phyloP scores from a whole-genome alignment of 2,888 invertebrate genomes.

The Ecliptopera silaceata region DNA sequence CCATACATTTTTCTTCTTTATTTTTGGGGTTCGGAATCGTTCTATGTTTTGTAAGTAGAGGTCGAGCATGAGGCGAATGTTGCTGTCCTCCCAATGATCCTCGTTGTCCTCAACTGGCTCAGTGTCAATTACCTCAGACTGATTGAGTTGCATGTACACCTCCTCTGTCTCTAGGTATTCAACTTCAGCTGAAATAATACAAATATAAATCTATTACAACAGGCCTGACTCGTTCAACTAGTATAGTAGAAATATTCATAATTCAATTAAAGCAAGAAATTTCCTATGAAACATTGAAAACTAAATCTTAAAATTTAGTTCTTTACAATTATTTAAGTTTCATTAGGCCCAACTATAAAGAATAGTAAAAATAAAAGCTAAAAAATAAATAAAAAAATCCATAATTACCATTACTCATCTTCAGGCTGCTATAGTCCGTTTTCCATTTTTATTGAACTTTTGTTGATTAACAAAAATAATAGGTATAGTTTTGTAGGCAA shows the following conservation, averaged over 20 bases:
- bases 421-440: slow-evolving; percentile 1
- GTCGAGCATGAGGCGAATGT: slow-evolving; percentile 59
- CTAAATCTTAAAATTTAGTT: too few species aligned
- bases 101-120: slow-evolving; percentile 64
- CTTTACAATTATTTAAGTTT: too few species aligned
- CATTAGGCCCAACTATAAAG: too few species aligned
- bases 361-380: neutral
- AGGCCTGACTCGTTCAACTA: neutral
- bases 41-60: slow-evolving; percentile 69
- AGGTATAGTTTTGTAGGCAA: neutral
- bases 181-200: slow-evolving; percentile 56
- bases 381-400: neutral
- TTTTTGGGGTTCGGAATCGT: slow-evolving; percentile 72
- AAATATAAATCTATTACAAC: neutral
- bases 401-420: slow-evolving; percentile 43
- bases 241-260: too few species aligned
- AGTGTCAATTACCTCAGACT: slow-evolving; percentile 56
- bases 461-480: neutral
- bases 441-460: neutral
- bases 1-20: slow-evolving; percentile 76
- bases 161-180: slow-evolving; percentile 62
- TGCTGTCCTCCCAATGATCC: slow-evolving; percentile 71
- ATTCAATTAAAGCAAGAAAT: neutral
- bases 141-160: slow-evolving; percentile 60
- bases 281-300: too few species aligned